Percentiles rank a stretch among this genome's conserved stretches.
phyloP scores from a whole-genome alignment of 2,888 invertebrate species.

The Diarsia brunnea region DNA sequence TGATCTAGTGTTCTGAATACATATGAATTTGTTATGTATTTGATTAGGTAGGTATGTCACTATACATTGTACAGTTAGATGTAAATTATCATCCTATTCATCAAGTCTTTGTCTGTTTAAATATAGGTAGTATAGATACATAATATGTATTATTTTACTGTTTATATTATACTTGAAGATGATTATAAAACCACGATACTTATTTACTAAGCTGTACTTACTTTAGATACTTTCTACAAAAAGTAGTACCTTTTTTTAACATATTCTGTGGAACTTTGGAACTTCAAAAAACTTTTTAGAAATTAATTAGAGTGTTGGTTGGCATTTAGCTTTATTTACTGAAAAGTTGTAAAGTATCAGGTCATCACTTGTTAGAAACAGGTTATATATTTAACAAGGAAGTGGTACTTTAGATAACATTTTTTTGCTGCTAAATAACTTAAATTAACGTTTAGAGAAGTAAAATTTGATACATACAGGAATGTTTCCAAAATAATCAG shows the following conservation, averaged over 20 bases:
- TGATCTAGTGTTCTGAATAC: constrained; percentile 32
- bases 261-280: not conserved
- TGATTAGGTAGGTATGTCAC: not conserved
- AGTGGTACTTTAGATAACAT: constrained; percentile 4
- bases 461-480: constrained; percentile 75
- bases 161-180: not conserved
- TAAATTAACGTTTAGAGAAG: not conserved
- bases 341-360: no score
- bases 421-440: not conserved
- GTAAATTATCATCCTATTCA: not conserved
- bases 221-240: not conserved
- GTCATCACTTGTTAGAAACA: no score
- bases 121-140: not conserved
- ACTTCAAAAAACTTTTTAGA: not conserved
- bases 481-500: constrained; percentile 74
- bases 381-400: not conserved
- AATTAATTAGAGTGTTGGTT: not conserved
- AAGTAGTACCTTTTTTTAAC: not conserved
- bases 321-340: not conserved
- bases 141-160: not conserved
- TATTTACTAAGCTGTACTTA: no score
- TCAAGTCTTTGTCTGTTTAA: not conserved
- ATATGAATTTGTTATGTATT: constrained; percentile 5
- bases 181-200: not conserved
- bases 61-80: not conserved